These are phyloP conservation scores for Helostoma temminkii DNA, from an alignment of 2,797 vertebrate species.

Conservation along the genomic window DNA sequence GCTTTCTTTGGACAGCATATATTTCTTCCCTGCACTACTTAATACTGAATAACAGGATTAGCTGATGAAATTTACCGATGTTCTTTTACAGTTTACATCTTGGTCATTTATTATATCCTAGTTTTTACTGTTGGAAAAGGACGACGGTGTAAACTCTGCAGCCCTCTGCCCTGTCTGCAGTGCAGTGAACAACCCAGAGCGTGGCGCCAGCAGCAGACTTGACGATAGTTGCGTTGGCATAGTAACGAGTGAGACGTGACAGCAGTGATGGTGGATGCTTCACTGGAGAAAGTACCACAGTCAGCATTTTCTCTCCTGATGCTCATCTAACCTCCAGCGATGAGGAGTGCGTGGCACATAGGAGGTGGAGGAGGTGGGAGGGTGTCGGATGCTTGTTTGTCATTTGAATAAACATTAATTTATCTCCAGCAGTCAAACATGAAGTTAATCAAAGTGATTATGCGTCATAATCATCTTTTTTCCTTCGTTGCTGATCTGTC, in stretches of 20 bases:
- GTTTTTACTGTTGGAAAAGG: constrained; percentile 3
- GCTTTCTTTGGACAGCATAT: background rate
- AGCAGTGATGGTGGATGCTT: constrained; percentile 55
- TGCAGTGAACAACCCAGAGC: constrained; percentile 52
- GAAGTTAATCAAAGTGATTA: constrained; percentile 85
- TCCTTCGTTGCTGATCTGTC: constrained; percentile 43
- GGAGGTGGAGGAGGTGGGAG: background rate
- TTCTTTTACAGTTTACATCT: background rate
- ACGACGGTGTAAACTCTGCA: background rate
- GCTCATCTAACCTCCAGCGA: constrained; percentile 64
- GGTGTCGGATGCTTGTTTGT: constrained; percentile 70
- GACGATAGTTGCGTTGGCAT: constrained; percentile 59
- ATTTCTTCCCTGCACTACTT: background rate
- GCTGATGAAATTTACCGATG: background rate
- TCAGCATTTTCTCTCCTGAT: constrained; percentile 73
- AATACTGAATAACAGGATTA: background rate
- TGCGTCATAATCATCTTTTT: constrained; percentile 73
- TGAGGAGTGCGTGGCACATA: constrained; percentile 14
- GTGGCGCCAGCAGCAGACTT: constrained; percentile 53
- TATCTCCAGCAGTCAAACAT: constrained; percentile 80
- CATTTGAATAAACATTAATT: constrained; percentile 83
- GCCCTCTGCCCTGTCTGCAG: constrained; percentile 42
- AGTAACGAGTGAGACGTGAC: constrained; percentile 67
- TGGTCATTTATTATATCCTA: background rate
- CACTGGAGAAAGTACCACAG: constrained; percentile 51